Evolutionary conservation across 2,797 vertebrate species (phyloP).

Genomic region (Pteronotus mesoamericanus): DNA sequence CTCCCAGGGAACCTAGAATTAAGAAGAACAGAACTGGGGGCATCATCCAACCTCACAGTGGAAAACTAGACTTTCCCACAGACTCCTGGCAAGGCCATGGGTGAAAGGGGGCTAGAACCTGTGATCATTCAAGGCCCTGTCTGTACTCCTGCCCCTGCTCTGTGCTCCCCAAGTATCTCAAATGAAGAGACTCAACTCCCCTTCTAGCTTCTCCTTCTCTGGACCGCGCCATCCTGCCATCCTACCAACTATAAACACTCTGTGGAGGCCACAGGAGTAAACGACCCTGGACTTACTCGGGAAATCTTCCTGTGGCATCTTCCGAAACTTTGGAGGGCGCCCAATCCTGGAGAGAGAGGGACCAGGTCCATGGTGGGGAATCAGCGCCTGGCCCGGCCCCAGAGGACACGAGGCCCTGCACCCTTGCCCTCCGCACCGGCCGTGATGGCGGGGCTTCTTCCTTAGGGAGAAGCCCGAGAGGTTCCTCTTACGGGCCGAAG

Average conservation of each 20-base stretch:
- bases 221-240: neutral
- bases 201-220: neutral
- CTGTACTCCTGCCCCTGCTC: neutral
- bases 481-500: constrained; percentile 87
- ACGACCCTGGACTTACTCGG: constrained; percentile 86
- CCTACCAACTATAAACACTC: neutral
- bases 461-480: constrained; percentile 90
- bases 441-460: constrained; percentile 95
- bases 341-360: constrained; percentile 89
- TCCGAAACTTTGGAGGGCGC: constrained; percentile 96
- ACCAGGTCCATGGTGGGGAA: constrained; percentile 13
- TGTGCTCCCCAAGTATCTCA: neutral
- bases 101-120: neutral
- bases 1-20: neutral
- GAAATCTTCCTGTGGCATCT: constrained; percentile 93
- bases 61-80: neutral
- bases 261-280: neutral
- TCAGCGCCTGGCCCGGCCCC: neutral
- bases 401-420: constrained; percentile 12
- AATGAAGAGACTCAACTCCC: neutral
- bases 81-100: neutral
- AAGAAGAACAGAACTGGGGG: neutral
- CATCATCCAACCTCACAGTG: neutral
- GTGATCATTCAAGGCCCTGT: neutral
- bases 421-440: constrained; percentile 86